These are phyloP conservation scores for Triops longicaudatus DNA, from an alignment of 1,140 invertebrate genomes.

Conservation along the genomic window DNA sequence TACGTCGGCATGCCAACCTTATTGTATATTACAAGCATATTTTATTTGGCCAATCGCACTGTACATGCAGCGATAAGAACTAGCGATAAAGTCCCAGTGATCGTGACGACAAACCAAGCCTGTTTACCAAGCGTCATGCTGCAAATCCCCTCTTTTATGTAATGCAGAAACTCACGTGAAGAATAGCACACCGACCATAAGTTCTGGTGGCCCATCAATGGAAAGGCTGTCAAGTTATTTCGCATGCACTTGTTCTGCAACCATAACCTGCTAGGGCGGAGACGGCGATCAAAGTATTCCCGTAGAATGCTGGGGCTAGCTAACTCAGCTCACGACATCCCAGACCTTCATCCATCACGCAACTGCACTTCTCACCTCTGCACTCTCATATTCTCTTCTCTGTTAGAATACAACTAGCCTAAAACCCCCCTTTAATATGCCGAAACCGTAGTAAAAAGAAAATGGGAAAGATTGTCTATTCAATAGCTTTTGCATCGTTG, in stretches of 20 bases:
- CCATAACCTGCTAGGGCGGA: background rate
- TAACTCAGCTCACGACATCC: background rate
- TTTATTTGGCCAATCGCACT: background rate
- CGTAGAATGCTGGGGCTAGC: background rate
- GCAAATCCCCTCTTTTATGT: background rate
- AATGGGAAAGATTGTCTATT: background rate
- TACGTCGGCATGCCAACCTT: background rate
- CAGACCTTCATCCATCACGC: background rate
- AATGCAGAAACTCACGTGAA: no score
- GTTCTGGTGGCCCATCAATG: background rate
- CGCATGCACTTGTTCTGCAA: conserved; percentile 3
- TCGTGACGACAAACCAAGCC: conserved; percentile 1
- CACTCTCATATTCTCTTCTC: background rate
- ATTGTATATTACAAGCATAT: background rate
- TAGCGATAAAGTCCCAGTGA: background rate
- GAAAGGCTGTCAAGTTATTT: background rate
- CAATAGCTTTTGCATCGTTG: background rate
- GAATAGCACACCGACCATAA: no score
- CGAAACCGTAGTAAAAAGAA: background rate
- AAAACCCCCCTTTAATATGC: background rate
- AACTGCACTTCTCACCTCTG: conserved; percentile 10
- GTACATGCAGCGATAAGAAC: background rate
- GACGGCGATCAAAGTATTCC: background rate
- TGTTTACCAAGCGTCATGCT: conserved; percentile 5
- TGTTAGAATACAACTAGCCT: background rate